These are phyloP conservation scores for Miopithecus talapoin DNA, from an alignment of 2,797 vertebrate species.

Conservation along the genomic window DNA sequence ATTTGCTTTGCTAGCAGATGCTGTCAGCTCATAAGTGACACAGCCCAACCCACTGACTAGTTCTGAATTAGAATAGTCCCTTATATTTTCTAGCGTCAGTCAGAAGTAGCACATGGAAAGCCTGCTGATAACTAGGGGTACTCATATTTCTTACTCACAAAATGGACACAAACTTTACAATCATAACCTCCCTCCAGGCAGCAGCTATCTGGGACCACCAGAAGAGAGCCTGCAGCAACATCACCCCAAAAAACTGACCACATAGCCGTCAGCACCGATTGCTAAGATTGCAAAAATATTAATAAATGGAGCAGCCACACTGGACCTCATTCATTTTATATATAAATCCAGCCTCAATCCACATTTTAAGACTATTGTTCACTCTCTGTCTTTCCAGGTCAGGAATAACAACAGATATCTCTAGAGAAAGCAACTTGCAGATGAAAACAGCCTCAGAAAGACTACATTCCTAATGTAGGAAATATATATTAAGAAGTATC, in stretches of 20 bases:
- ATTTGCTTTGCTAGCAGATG: background rate
- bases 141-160: background rate
- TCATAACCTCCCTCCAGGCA: background rate
- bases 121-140: background rate
- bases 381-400: background rate
- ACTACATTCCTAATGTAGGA: background rate
- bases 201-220: background rate
- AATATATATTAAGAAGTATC: background rate
- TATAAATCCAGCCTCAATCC: background rate
- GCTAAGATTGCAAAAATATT: background rate
- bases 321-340: background rate
- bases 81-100: background rate
- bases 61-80: constrained; percentile 5
- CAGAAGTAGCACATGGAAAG: background rate
- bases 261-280: background rate
- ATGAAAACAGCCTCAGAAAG: background rate
- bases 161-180: background rate
- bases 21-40: background rate
- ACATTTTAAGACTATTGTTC: background rate
- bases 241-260: background rate
- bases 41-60: background rate
- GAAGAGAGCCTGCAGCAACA: background rate
- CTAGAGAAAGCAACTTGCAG: background rate
- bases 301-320: background rate
- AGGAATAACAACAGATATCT: background rate